Evolutionary conservation across 2,113 vertebrate species (phyloP).

Genomic region (Burhinus bistriatus): DNA sequence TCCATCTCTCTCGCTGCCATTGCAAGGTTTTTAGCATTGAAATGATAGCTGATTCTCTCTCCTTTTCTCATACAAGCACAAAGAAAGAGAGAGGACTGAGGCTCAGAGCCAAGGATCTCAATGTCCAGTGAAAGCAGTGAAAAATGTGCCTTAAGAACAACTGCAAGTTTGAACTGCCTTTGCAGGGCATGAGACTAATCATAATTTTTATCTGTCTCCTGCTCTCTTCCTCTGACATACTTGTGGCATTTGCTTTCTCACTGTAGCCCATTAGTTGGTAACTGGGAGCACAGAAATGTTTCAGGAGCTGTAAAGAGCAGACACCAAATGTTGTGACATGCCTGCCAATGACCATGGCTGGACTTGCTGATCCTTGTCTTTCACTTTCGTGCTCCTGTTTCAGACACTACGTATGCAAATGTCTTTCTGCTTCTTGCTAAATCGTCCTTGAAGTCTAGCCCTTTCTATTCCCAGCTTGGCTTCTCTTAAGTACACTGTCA

Average conservation of each 20-base stretch:
- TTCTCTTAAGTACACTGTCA: background rate
- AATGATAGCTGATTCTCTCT: background rate
- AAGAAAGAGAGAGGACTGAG: background rate
- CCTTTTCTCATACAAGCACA: background rate
- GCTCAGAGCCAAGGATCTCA: background rate
- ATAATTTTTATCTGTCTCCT: background rate
- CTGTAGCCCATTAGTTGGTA: background rate
- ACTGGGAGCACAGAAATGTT: background rate
- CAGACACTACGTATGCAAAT: background rate
- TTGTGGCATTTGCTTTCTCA: background rate
- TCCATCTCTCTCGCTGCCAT: background rate
- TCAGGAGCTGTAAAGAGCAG: background rate
- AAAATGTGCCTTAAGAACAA: background rate
- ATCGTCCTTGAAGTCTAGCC: background rate
- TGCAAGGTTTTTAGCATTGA: background rate
- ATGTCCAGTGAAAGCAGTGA: background rate
- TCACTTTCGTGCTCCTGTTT: background rate
- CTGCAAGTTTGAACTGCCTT: background rate
- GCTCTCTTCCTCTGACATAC: background rate
- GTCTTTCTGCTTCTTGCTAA: slow-evolving; percentile 1
- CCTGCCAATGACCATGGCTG: background rate
- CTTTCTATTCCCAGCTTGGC: background rate
- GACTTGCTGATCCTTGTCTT: slow-evolving; percentile 8
- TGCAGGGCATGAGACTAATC: background rate
- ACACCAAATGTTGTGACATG: background rate